Base-by-base conservation (phyloP, 2,797 vertebrate genomes). In the Periparus ater region DNA sequence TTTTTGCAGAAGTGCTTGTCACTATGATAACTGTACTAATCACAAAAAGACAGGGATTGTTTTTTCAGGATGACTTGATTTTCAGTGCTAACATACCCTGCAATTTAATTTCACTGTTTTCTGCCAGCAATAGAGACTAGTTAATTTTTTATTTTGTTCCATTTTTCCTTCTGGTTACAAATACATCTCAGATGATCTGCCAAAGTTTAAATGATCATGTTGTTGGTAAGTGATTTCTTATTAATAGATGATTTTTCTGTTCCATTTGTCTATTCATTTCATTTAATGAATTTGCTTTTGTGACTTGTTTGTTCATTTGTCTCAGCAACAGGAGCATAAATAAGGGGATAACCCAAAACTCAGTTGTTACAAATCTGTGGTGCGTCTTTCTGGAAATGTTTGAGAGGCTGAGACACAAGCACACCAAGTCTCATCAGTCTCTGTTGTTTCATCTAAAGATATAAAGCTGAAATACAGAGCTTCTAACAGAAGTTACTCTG, bases 161-260 rank as follows among this genome's bases (percentile, higher is more conserved):
- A 34, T 93, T 88, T 97, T 96, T 94, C 68, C 86, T 95, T 88
- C 96, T 94, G 94, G 96, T 96, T 97, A 86, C 74, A 91, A 83
- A 95, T 89, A 89, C n/a, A 67, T 96, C 74, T 95, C 88, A 76
- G 84, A 96, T 55, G 18, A 15, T 77, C 85, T 97, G 89, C 78
- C 85, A 95, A 93, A 88, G 32, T 71, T 97, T 93, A 94, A 97
- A 97, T 86, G 68, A 95, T 96, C 65, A n/a, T 89, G 83, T 74
- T 91, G 80, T 93, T 96, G 89, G 84, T 94, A 89, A 51, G 15
- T 92, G 89, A 96, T 90, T 94, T 96, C 94, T 97, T 97, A 94
- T 93, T 93, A 94, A 81, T 89, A 87, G 72, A 83, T 89, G 55
- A 11, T 54, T 94, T 96, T 94, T 96, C 82, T 94, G 95, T 96